A percentile compares a stretch with the other conserved stretches of the same genome.
Conservation (phyloP, 2,113 vertebrate genomes). For the Sapajus apella region DNA sequence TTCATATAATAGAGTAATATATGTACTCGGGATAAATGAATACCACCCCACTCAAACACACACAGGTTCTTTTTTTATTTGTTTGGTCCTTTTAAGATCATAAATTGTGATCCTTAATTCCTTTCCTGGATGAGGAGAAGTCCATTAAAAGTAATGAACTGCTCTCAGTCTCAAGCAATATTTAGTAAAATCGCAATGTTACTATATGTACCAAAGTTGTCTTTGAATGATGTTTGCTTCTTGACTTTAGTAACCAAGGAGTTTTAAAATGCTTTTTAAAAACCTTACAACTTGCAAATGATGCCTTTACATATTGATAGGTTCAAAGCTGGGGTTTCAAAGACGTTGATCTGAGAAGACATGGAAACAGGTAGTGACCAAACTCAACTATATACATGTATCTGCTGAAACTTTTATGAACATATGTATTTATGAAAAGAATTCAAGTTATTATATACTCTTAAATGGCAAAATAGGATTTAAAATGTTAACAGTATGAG, state of each 20-base stretch:
- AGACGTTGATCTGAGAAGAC: neutral
- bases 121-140: neutral
- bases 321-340: neutral
- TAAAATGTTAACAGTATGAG: neutral
- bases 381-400: neutral
- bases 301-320: neutral
- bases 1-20: neutral
- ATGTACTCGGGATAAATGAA: neutral
- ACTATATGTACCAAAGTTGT: neutral
- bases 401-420: neutral
- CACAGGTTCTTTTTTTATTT: neutral
- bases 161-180: neutral
- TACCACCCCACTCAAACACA: neutral
- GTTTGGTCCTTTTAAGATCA: neutral
- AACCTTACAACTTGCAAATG: neutral
- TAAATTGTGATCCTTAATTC: neutral
- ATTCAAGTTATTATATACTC: neutral
- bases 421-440: neutral
- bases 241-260: neutral
- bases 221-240: neutral
- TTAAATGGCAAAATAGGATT: neutral
- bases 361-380: neutral
- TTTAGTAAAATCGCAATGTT: neutral
- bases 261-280: neutral
- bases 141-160: neutral